Percentiles rank a stretch among this genome's conserved stretches.
Conservation (phyloP, 1,140 invertebrate genomes). For the Megalonaias nervosa region DNA sequence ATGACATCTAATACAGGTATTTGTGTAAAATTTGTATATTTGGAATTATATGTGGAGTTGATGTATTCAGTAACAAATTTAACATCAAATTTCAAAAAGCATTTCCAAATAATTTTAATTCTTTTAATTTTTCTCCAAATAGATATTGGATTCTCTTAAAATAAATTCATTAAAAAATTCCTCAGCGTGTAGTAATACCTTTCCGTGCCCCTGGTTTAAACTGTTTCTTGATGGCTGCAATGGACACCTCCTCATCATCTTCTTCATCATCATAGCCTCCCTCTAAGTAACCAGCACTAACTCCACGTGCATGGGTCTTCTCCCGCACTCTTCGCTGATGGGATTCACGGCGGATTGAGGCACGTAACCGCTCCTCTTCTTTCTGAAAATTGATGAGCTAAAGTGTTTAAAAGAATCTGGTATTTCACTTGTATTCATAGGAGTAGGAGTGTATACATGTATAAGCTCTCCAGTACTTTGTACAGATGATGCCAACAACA, state of each 20-base stretch:
- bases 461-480: no score
- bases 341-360: conserved; percentile 84
- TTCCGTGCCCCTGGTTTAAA: conserved; percentile 78
- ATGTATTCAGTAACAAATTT: not conserved
- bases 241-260: conserved; percentile 88
- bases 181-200: conserved; percentile 1
- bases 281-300: conserved; percentile 78
- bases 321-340: conserved; percentile 78
- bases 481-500: no score
- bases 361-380: conserved; percentile 93
- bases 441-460: no score
- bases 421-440: no score
- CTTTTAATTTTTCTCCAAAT: no score
- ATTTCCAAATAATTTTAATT: not conserved
- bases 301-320: conserved; percentile 76
- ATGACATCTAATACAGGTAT: no score
- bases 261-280: conserved; percentile 73
- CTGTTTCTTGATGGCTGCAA: conserved; percentile 95
- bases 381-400: conserved; percentile 76
- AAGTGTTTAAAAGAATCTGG: no score
- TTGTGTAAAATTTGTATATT: not conserved
- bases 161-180: not conserved
- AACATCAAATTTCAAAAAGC: not conserved
- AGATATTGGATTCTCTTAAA: no score
- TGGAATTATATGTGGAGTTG: not conserved